Conservation (phyloP, 92 coral and sea anemone genomes). For the Phenganax subtilis region DNA sequence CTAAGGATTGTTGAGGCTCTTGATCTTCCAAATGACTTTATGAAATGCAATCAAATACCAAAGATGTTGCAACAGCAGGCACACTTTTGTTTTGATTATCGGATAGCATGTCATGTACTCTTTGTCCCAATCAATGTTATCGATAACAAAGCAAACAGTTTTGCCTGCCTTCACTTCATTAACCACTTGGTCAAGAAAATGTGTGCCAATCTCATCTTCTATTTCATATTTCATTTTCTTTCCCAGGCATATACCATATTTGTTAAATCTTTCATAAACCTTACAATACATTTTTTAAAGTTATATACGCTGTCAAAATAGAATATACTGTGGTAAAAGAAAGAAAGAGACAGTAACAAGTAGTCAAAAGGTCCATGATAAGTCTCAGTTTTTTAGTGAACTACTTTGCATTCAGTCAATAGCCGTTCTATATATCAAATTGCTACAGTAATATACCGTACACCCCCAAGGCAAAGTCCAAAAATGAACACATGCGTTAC, state of each 20-base stretch:
- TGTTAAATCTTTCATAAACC: constrained; percentile 51
- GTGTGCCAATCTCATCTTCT: constrained; percentile 49
- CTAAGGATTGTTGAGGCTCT: constrained; percentile 5
- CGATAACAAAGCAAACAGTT: constrained; percentile 49
- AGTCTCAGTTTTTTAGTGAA: too few relatives aligned
- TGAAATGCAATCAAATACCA: constrained; percentile 51
- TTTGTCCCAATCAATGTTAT: constrained; percentile 53
- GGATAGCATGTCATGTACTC: constrained; percentile 53
- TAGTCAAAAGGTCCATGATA: too few relatives aligned
- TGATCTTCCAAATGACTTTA: not conserved
- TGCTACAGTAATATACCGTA: too few relatives aligned
- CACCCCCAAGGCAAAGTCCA: too few relatives aligned
- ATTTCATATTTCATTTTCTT: constrained; percentile 45
- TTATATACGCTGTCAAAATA: not conserved
- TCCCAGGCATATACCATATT: constrained; percentile 50
- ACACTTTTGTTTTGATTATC: constrained; percentile 57
- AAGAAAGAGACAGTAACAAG: too few relatives aligned
- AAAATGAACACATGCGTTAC: too few relatives aligned
- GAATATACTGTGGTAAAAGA: not conserved
- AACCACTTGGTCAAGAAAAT: constrained; percentile 49
- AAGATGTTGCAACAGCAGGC: constrained; percentile 61
- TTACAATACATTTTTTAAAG: not conserved
- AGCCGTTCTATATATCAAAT: too few relatives aligned
- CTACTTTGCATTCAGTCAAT: too few relatives aligned
- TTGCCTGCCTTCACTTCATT: constrained; percentile 45